Percentiles rank a stretch among this genome's conserved stretches.
Conservation (phyloP, 35 echinoderm and acorn worm species). For the Anneissia japonica region DNA sequence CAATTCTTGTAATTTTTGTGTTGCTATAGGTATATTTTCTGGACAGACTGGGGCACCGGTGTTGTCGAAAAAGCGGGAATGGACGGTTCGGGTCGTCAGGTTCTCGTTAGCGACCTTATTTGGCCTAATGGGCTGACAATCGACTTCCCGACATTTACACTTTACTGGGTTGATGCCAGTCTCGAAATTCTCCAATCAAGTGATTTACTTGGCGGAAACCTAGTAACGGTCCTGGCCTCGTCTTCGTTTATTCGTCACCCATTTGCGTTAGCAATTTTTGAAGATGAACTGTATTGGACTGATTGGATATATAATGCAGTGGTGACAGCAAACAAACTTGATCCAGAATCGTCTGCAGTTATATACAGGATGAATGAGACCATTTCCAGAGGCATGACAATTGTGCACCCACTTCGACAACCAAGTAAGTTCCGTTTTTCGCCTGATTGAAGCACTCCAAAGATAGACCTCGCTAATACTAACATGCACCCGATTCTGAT, state of each 20-base stretch:
- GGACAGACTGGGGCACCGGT: slow-evolving; percentile 86
- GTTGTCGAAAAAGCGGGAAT: slow-evolving; percentile 74
- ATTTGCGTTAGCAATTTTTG: slow-evolving; percentile 63
- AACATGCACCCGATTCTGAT: too few species aligned
- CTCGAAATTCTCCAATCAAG: slow-evolving; percentile 66
- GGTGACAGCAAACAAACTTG: slow-evolving; percentile 34
- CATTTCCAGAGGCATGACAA: slow-evolving; percentile 26
- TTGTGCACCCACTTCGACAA: slow-evolving; percentile 42
- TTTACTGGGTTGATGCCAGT: slow-evolving; percentile 88
- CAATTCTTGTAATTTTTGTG: too few species aligned
- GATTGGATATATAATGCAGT: slow-evolving; percentile 64
- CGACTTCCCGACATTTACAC: slow-evolving; percentile 50
- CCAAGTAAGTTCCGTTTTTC: neutral
- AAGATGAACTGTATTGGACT: slow-evolving; percentile 63
- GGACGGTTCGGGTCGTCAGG: slow-evolving; percentile 56
- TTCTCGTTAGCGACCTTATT: neutral
- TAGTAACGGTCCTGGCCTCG: slow-evolving; percentile 42
- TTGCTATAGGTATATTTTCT: slow-evolving; percentile 65
- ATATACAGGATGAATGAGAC: neutral
- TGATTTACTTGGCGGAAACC: slow-evolving; percentile 45
- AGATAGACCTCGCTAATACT: too few species aligned
- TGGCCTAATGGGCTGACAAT: slow-evolving; percentile 94
- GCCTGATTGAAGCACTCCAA: too few species aligned
- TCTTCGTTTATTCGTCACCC: slow-evolving; percentile 56
- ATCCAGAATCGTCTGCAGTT: slow-evolving; percentile 30